A percentile compares a stretch with the other conserved stretches of the same genome.
phyloP scores from a whole-genome alignment of 2,113 vertebrate species.

The Plecotus auritus region DNA sequence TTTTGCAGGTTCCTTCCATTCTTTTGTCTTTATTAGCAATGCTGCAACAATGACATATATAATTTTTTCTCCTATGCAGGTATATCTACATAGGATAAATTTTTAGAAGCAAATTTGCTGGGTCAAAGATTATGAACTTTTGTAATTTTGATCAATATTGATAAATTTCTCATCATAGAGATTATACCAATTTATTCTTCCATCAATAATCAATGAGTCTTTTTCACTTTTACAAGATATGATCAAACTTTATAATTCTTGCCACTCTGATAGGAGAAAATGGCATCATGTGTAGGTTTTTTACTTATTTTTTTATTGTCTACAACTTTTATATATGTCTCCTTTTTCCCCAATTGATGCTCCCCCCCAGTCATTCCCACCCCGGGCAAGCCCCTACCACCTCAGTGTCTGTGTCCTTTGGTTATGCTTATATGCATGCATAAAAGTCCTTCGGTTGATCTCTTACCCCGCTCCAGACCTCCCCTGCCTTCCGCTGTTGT shows the following conservation, averaged over 20 bases:
- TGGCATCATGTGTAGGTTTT: neutral
- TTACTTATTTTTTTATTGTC: no score
- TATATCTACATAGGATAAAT: neutral
- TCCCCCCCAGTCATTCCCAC: no score
- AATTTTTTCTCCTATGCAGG: neutral
- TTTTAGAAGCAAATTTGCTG: neutral
- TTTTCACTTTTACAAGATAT: neutral
- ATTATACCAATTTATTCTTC: neutral
- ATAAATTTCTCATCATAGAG: slow-evolving; percentile 36
- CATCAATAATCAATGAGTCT: neutral
- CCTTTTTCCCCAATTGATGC: no score
- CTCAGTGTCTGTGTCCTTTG: no score
- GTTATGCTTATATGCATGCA: no score
- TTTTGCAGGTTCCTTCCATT: neutral
- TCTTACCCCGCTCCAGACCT: no score
- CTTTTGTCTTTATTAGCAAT: neutral
- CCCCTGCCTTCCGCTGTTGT: no score
- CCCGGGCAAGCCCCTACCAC: no score
- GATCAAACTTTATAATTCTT: slow-evolving; percentile 8
- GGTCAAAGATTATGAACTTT: neutral
- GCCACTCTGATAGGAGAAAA: neutral
- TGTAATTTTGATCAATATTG: slow-evolving; percentile 2
- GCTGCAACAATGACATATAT: neutral
- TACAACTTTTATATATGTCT: no score
- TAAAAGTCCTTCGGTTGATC: no score